These are phyloP conservation scores for Zophobas morio DNA, from an alignment of 1,140 invertebrate genomes.

Conservation along the genomic window DNA sequence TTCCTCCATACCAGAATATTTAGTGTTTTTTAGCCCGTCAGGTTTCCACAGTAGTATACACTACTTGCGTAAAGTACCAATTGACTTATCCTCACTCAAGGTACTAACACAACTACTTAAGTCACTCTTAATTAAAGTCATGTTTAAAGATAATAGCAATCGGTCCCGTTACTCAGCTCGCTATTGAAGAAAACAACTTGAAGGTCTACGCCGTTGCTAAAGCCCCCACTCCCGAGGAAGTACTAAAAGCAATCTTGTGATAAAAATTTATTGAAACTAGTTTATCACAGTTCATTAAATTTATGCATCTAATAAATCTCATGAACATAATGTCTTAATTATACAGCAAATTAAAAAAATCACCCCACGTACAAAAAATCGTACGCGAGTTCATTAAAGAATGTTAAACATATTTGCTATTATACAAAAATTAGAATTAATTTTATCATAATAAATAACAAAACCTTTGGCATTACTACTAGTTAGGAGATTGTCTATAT, in stretches of 20 bases:
- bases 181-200: conserved; percentile 64
- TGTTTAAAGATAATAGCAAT: conserved; percentile 67
- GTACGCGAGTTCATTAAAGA: background rate
- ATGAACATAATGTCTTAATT: conserved; percentile 20
- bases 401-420: conserved; percentile 4
- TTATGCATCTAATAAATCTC: conserved; percentile 19
- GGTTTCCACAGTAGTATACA: conserved; percentile 60
- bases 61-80: conserved; percentile 59
- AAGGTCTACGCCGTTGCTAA: conserved; percentile 61
- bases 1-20: conserved; percentile 62
- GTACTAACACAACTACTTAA: conserved; percentile 55
- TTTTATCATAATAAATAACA: conserved; percentile 41
- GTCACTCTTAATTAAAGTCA: conserved; percentile 30
- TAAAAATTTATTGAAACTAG: conserved; percentile 42
- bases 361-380: conserved; percentile 12
- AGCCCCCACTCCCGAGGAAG: conserved; percentile 65
- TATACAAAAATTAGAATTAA: conserved; percentile 42
- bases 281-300: conserved; percentile 44
- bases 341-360: conserved; percentile 24
- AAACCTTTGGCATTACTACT: conserved; percentile 37
- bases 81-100: conserved; percentile 55
- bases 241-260: conserved; percentile 53
- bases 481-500: conserved; percentile 42
- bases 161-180: conserved; percentile 68
- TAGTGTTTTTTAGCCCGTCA: conserved; percentile 71